These are phyloP conservation scores for Psilopogon haemacephalus DNA, from an alignment of 2,113 vertebrate species.

Conservation along the genomic window DNA sequence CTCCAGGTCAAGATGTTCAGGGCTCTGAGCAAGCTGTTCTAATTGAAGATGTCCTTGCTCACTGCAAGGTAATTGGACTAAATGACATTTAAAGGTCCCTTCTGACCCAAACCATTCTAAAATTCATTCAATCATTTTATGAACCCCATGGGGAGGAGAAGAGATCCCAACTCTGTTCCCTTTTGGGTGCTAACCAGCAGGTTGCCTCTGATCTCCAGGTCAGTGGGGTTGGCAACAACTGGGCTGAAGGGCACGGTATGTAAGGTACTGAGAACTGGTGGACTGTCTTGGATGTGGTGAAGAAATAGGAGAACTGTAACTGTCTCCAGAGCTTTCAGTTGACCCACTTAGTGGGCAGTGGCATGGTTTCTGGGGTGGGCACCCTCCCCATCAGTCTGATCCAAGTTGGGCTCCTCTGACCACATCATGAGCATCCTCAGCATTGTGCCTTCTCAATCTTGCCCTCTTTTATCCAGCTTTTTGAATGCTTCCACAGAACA, in stretches of 20 bases:
- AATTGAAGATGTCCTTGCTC: background rate
- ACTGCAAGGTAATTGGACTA: background rate
- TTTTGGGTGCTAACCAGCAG: background rate
- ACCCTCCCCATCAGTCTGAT: conserved; percentile 84
- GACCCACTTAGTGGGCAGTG: conserved; percentile 81
- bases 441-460: conserved; percentile 73
- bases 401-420: conserved; percentile 78
- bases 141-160: background rate
- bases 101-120: background rate
- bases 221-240: conserved; percentile 83
- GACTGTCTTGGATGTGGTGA: conserved; percentile 85
- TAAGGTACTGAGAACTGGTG: conserved; percentile 80
- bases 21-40: background rate
- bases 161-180: accelerated
- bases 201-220: conserved; percentile 48
- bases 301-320: conserved; percentile 83
- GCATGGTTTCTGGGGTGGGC: conserved; percentile 81
- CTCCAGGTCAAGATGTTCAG: background rate
- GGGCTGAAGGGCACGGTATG: conserved; percentile 85
- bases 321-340: conserved; percentile 86
- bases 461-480: too few relatives aligned
- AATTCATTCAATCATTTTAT: background rate
- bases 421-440: conserved; percentile 85
- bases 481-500: too few relatives aligned
- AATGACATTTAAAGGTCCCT: background rate